Evolutionary conservation across 2,888 invertebrate species (phyloP), one percentile per base, ranked within the genome.

Genomic region (Dyspetes luteomarginatus): DNA sequence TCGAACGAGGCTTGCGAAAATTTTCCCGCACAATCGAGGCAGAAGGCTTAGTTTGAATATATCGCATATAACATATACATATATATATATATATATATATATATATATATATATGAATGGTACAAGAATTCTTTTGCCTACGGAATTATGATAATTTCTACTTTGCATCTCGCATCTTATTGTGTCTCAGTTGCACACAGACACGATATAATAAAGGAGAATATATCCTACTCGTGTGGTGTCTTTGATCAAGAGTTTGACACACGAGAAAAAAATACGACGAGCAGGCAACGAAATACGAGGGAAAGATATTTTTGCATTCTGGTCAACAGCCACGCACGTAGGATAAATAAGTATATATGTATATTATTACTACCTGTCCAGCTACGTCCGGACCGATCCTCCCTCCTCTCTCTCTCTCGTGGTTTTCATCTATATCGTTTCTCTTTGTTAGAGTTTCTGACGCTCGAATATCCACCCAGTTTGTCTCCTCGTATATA

Each of bases 401-500:
- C 67, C 7, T 71, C 55, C 41, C 55, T 15, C 17, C 9, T 41
- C 9, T 41, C 17, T 36, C 26, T 12, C 19, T 22, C n/a, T 30
- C 60, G 15, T 17, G 17, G 48, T 41, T 48, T 19, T 26, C 41
- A 28, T 36, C 22, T 45, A 45, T 9, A 30, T 28, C 45, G 48
- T n/a, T 30, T 43, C 76, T 58, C 64, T 75, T 75, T 48, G 55
- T 74, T 77, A 45, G 75, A 77, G 58, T 17, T 43, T 71, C 62
- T 12, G 24, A 62, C 43, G 45, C 50, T 50, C n/a, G 80, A 62
- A 71, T 76, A 56, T 83, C 52, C 17, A 19, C 3, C 0, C 12
- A 52, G 7, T 36, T 9, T 12, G 1, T 36, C 36, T 36, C 9
- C 12, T 0, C 12, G 12, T 36, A n/a, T n/a, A n/a, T n/a, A n/a